Evolutionary conservation across 2,113 vertebrate species (phyloP).

Genomic region (Carassius auratus): DNA sequence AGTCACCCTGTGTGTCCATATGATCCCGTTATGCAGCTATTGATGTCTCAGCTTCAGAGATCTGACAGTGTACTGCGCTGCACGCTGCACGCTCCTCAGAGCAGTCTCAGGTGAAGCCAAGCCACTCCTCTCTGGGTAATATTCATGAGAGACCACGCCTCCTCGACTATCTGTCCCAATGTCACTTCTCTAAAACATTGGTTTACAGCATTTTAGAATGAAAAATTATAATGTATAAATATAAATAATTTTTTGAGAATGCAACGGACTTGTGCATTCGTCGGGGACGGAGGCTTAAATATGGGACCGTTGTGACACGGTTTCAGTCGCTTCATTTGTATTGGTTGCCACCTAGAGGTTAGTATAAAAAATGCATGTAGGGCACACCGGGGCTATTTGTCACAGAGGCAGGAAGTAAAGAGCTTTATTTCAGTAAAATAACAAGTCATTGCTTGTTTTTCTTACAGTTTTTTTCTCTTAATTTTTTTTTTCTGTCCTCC

Average conservation of each 20-base stretch:
- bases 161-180: too few relatives aligned
- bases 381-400: background rate
- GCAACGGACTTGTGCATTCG: background rate
- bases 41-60: conserved; percentile 17
- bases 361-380: background rate
- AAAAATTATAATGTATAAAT: too few relatives aligned
- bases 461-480: too few relatives aligned
- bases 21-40: background rate
- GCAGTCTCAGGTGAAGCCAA: conserved; percentile 47
- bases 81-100: conserved; percentile 14
- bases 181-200: background rate
- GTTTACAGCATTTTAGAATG: background rate
- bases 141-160: conserved; percentile 40
- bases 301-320: background rate
- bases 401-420: background rate
- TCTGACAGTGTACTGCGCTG: conserved; percentile 20
- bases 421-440: background rate
- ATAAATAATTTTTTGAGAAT: background rate
- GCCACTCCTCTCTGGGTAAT: conserved; percentile 36
- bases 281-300: background rate
- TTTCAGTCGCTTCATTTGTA: conserved; percentile 10
- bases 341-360: conserved; percentile 35
- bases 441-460: too few relatives aligned
- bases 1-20: conserved; percentile 30
- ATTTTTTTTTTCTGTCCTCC: too few relatives aligned